Evolutionary conservation across 92 coral and sea anemone species (phyloP).

Genomic region (Porites lobata): DNA sequence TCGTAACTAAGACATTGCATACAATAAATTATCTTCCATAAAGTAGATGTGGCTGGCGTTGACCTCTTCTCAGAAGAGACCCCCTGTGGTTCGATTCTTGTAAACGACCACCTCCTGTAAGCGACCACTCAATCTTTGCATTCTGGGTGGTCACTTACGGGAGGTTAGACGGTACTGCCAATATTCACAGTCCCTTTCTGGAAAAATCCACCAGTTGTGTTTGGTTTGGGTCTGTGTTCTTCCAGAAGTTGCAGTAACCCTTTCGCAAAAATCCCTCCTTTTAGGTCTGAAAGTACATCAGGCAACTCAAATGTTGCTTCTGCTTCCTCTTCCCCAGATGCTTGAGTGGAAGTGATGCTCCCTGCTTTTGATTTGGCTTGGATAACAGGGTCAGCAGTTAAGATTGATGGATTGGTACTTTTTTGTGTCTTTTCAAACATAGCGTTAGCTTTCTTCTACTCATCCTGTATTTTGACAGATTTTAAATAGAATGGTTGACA

Average conservation of each 20-base stretch:
- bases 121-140: too few species aligned
- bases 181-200: too few species aligned
- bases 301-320: neutral
- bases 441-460: constrained; percentile 28
- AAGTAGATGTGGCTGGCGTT: too few species aligned
- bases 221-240: neutral
- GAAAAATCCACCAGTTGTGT: neutral
- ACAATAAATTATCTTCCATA: too few species aligned
- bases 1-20: too few species aligned
- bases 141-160: too few species aligned
- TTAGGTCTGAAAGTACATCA: neutral
- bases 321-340: neutral
- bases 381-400: neutral
- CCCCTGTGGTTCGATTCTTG: too few species aligned
- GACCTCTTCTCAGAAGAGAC: too few species aligned
- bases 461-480: constrained; percentile 27
- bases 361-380: too few species aligned
- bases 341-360: neutral
- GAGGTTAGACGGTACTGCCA: too few species aligned
- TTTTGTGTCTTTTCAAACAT: constrained; percentile 11
- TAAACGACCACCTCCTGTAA: too few species aligned
- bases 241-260: neutral
- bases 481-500: constrained; percentile 41
- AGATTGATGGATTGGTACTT: neutral
- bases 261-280: constrained; percentile 6